Conservation (phyloP, 2,888 invertebrate genomes). For the Drosophila mettleri region DNA sequence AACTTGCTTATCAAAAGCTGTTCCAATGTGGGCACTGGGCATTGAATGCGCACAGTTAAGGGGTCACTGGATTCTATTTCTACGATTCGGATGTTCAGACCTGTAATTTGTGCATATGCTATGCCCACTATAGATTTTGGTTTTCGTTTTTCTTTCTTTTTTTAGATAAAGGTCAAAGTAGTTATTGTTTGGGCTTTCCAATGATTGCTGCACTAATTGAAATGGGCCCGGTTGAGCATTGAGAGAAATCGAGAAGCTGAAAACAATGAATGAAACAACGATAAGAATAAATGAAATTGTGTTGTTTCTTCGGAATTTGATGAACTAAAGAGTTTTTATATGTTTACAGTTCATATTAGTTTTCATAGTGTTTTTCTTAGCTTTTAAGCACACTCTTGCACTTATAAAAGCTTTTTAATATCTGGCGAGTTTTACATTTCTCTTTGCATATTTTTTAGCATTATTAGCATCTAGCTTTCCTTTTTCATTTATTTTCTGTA, state of each 20-base stretch:
- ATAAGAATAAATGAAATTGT: background rate
- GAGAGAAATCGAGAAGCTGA: background rate
- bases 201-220: slow-evolving; percentile 45
- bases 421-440: too few relatives aligned
- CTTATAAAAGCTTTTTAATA: too few relatives aligned
- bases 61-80: slow-evolving; percentile 10
- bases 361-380: too few relatives aligned
- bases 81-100: slow-evolving; percentile 14
- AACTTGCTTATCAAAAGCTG: slow-evolving; percentile 46
- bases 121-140: slow-evolving; percentile 28
- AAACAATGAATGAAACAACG: background rate
- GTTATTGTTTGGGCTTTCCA: slow-evolving; percentile 9
- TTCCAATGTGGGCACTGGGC: slow-evolving; percentile 2
- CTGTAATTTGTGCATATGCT: slow-evolving; percentile 53
- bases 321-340: background rate
- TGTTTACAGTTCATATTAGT: too few relatives aligned
- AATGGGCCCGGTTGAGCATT: slow-evolving; percentile 4
- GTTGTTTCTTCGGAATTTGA: background rate
- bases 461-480: too few relatives aligned
- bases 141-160: slow-evolving; percentile 7
- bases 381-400: too few relatives aligned
- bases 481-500: background rate
- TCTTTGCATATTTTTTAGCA: too few relatives aligned
- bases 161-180: slow-evolving; percentile 16
- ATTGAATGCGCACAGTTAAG: slow-evolving; percentile 9